Base-by-base conservation (phyloP, 2,888 invertebrate genomes). In the Pristionchus japonicus region DNA sequence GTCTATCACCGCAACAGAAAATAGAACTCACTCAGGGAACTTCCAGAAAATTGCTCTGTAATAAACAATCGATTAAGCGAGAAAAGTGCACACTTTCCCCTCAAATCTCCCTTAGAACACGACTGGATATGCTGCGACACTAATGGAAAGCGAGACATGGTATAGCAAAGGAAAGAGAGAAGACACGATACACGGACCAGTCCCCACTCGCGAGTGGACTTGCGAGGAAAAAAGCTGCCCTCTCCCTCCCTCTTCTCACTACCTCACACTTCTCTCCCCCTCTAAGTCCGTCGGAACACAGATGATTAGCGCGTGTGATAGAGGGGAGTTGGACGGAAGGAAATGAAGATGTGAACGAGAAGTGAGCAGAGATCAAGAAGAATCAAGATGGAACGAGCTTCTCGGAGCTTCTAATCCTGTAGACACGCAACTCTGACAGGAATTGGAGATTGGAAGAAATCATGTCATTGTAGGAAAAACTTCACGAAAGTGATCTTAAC, bases 121-220 rank as follows among this genome's bases (percentile, higher is more conserved):
- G 52, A 82, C 47, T 82, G 52, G 82, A 82, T 47, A 82, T 27
- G 15, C 20, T 9, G 27, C 15, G 15, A 47, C 23, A 34, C 83
- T 57, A 57, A 83, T 52, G 61, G 83, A 83, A 61, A 83, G 83
- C 23, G 83, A 83, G 83, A 83, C 34, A 83, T 52, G 61, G 52
- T 57, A 49, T 52, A 52, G 83, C 27, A 52, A 82, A 13, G 34
- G 52, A 17, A 49, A n/a, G 40, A n/a, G 40, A 23, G 74, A 34
- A 74, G 34, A 74, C 34, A 74, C 34, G 40, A 34, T 74, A 37
- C 34, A 20, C n/a, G 74, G 82, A 61, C 52, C 15, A n/a, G 52
- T 57, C 57, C 47, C 13, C 57, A 57, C 23, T 57, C n/a, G 37
- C 23, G 52, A 31, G 37, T 23, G 61, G 61, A 61, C 37, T 57